These are phyloP conservation scores for Pterobdella sp. DNA, from an alignment of 2,888 invertebrate species.

Conservation along the genomic window DNA sequence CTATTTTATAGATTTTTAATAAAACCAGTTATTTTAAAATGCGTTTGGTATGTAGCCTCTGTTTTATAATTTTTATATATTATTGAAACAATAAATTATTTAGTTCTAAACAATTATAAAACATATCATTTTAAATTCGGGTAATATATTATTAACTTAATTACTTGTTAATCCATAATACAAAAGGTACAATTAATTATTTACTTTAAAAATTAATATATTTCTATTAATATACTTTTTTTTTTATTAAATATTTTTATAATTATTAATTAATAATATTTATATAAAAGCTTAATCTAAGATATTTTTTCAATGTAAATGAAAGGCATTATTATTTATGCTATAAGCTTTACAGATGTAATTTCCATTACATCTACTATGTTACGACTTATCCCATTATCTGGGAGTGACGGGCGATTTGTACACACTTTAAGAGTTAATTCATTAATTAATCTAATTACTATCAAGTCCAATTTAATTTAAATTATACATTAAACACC, in stretches of 20 bases:
- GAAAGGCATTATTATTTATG: slow-evolving; percentile 34
- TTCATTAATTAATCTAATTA: slow-evolving; percentile 37
- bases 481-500: slow-evolving; percentile 18
- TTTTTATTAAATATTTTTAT: neutral
- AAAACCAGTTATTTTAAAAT: slow-evolving; percentile 37
- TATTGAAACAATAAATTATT: slow-evolving; percentile 33
- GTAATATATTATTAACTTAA: slow-evolving; percentile 13
- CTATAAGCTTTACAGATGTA: slow-evolving; percentile 55
- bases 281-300: neutral
- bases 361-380: slow-evolving; percentile 70
- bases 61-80: slow-evolving; percentile 30
- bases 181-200: slow-evolving; percentile 59
- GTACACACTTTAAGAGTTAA: slow-evolving; percentile 62
- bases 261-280: slow-evolving; percentile 16
- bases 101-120: slow-evolving; percentile 32
- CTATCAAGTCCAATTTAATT: slow-evolving; percentile 41
- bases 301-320: slow-evolving; percentile 34
- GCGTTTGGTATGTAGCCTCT: slow-evolving; percentile 40
- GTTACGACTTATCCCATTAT: slow-evolving; percentile 67
- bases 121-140: slow-evolving; percentile 37
- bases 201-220: slow-evolving; percentile 28
- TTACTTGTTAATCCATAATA: slow-evolving; percentile 59
- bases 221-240: neutral
- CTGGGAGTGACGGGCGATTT: slow-evolving; percentile 71
- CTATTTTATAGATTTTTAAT: slow-evolving; percentile 32